These are phyloP conservation scores for Tyrannus savana DNA, from an alignment of 2,113 vertebrate genomes.

Conservation along the genomic window DNA sequence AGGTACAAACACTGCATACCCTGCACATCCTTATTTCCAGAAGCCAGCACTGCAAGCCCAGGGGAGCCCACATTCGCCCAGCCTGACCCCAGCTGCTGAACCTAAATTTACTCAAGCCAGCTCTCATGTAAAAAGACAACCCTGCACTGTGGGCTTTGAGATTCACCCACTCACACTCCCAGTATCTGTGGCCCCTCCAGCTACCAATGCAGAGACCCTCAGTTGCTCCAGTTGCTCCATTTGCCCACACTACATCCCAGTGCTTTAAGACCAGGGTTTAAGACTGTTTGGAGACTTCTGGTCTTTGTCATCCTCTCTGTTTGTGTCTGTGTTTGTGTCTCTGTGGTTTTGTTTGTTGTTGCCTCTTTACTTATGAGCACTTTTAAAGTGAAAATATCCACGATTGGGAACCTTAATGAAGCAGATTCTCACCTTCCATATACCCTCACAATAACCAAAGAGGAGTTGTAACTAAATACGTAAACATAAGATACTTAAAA, in stretches of 20 bases:
- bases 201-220: background rate
- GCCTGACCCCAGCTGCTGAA: background rate
- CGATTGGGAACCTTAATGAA: background rate
- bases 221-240: background rate
- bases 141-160: background rate
- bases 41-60: background rate
- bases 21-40: background rate
- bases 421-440: background rate
- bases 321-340: background rate
- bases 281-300: background rate
- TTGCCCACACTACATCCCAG: background rate
- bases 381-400: background rate
- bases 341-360: background rate
- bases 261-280: background rate
- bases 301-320: background rate
- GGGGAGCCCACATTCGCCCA: background rate
- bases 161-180: background rate
- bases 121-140: background rate
- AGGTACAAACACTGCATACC: background rate
- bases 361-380: background rate
- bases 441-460: background rate
- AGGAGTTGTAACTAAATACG: background rate
- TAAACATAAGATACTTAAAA: background rate
- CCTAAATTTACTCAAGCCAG: background rate
- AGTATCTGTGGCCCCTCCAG: background rate